Evolutionary conservation across 2,888 invertebrate genomes (phyloP), one percentile per base, ranked within the genome.

Genomic region (Hetaerina titia): DNA sequence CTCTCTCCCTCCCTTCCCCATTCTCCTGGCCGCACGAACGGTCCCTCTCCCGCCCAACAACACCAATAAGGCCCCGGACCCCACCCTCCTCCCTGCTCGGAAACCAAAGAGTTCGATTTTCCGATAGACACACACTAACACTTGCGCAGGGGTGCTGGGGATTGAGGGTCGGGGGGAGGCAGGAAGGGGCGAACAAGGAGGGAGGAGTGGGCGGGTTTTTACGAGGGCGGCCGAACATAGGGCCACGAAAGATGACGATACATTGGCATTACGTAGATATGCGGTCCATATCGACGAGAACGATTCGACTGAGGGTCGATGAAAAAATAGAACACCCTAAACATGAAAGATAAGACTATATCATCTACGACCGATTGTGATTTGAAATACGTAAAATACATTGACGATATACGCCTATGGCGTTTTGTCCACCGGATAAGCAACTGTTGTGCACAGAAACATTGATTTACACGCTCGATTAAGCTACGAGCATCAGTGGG

Each of bases 61-160:
- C 81, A 13, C 81, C 81, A 31, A 81, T 81, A 81, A 81, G 9
- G 31, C 69, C 64, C 90, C 90, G 58, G 58, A 58, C 15, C 90
- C 22, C n/a, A 56, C 89, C 56, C 89, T 45, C 60, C 56, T 57
- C 60, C 90, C 31, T 31, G 45, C 56, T 64, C 64, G 90, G 90
- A 90, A 63, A 90, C 90, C 90, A 63, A 90, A 90, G 90, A 64
- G 64, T 90, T 90, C 90, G 90, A 90, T 90, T 90, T 90, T 90
- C 90, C 63, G 90, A 90, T 90, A 63, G 60, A 31, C n/a, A 63
- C 64, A 90, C 90, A 90, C 90, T 64, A 63, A 60, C 90, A 45
- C 90, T 22, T 64, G 64, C 45, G 90, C 90, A 31, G 22, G 58
- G 89, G 22, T 69, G 19, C n/a, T 22, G 5, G 56, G 45, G 45